phyloP scores from a whole-genome alignment of 2,797 vertebrate species.

The Microctenopoma stevenorrisi region DNA sequence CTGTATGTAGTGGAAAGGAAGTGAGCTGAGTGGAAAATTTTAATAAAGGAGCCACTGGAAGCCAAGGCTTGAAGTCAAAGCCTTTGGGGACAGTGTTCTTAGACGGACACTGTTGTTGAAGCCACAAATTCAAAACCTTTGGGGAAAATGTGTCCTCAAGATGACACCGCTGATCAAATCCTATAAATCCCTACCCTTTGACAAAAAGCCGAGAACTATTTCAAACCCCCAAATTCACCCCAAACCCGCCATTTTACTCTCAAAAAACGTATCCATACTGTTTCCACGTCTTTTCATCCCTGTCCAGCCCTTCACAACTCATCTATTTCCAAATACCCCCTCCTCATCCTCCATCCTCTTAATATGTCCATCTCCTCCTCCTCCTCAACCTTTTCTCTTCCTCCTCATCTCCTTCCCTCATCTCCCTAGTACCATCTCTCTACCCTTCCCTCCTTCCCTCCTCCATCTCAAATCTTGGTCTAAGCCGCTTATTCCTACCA shows the following conservation, averaged over 20 bases:
- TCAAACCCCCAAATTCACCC: constrained; percentile 58
- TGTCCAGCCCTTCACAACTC: constrained; percentile 54
- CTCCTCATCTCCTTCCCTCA: constrained; percentile 71
- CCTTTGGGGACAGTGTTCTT: constrained; percentile 57
- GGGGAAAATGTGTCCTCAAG: constrained; percentile 66
- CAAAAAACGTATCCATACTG: constrained; percentile 45
- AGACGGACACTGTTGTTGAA: constrained; percentile 54
- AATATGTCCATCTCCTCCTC: constrained; percentile 67
- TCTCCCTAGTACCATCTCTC: constrained; percentile 67
- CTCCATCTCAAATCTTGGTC: constrained; percentile 78
- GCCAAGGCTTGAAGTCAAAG: constrained; percentile 49
- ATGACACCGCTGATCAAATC: constrained; percentile 70
- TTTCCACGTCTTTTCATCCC: constrained; percentile 63
- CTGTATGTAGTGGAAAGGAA: constrained; percentile 36
- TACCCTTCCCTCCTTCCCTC: constrained; percentile 46
- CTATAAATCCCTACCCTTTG: constrained; percentile 69
- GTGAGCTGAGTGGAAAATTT: constrained; percentile 34
- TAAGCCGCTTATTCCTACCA: constrained; percentile 82
- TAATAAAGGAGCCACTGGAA: constrained; percentile 49
- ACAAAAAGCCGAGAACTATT: constrained; percentile 65
- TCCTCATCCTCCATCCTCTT: constrained; percentile 63
- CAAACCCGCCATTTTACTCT: constrained; percentile 27
- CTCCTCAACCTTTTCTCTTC: constrained; percentile 52
- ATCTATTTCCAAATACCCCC: constrained; percentile 70
- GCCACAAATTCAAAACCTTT: constrained; percentile 53